These are phyloP conservation scores for Myotis findleyi DNA, from an alignment of 2,797 vertebrate species.

Conservation along the genomic window DNA sequence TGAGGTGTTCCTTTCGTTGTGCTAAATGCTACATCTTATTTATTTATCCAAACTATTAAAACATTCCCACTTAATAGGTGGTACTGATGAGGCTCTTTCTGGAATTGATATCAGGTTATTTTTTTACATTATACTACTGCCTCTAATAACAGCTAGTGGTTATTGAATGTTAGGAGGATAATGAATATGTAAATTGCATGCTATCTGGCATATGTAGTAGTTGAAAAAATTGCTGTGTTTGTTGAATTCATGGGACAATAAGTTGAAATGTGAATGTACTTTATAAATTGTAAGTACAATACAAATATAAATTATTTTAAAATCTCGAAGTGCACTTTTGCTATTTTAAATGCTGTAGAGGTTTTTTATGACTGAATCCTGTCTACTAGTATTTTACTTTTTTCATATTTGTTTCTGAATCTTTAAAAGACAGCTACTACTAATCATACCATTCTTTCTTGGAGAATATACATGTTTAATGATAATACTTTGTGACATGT, in stretches of 20 bases:
- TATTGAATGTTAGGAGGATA: constrained; percentile 32
- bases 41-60: neutral
- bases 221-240: constrained; percentile 3
- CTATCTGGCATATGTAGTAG: neutral
- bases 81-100: neutral
- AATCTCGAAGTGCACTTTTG: neutral
- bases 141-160: neutral
- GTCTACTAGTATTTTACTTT: neutral
- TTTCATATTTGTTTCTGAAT: constrained; percentile 5
- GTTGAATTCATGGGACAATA: constrained; percentile 1
- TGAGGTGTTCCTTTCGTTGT: neutral
- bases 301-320: constrained; percentile 9
- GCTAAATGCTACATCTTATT: neutral
- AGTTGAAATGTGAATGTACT: neutral
- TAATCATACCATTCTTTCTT: neutral
- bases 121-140: neutral
- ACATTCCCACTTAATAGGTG: neutral
- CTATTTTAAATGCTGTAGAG: constrained; percentile 36
- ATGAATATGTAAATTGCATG: neutral
- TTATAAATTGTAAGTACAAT: neutral
- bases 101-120: neutral
- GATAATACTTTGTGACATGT: neutral
- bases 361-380: constrained; percentile 2
- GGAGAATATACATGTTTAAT: constrained; percentile 25
- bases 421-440: neutral